Conservation (phyloP, 2,113 vertebrate genomes). For the Spilogale gracilis region DNA sequence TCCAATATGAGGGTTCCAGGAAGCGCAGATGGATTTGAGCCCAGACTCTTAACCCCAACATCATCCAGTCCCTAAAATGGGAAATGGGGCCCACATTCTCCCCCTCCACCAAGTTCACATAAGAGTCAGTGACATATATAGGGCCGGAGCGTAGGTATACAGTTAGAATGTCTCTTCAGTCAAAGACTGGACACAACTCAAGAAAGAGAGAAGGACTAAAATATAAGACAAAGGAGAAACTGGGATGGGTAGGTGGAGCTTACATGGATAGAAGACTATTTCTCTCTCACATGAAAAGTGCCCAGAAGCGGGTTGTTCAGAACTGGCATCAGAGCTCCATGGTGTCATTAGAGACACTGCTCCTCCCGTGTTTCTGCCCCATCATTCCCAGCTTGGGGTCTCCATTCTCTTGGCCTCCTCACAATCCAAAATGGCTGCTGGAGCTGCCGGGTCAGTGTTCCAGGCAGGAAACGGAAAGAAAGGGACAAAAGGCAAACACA, state of each 20-base stretch:
- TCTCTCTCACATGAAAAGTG: neutral
- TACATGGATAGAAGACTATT: neutral
- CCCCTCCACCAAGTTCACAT: neutral
- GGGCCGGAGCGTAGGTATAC: neutral
- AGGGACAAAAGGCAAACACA: neutral
- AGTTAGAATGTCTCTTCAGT: neutral
- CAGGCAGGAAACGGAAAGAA: neutral
- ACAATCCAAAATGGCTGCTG: neutral
- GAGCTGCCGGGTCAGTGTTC: neutral
- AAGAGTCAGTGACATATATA: neutral
- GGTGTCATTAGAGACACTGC: neutral
- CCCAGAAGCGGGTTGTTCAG: neutral
- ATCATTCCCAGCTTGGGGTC: neutral
- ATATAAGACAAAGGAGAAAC: neutral
- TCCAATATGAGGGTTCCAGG: neutral
- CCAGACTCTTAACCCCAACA: neutral
- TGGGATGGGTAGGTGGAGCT: neutral
- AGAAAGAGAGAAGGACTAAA: neutral
- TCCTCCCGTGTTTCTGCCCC: neutral
- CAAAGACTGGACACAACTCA: neutral
- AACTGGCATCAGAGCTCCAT: neutral
- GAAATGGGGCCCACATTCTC: fast-evolving
- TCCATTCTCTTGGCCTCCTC: neutral
- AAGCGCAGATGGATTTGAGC: neutral
- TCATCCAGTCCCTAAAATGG: neutral